Percentiles rank a stretch among this genome's conserved stretches.
Conservation (phyloP, 2,888 invertebrate species). For the Pocota personata region DNA sequence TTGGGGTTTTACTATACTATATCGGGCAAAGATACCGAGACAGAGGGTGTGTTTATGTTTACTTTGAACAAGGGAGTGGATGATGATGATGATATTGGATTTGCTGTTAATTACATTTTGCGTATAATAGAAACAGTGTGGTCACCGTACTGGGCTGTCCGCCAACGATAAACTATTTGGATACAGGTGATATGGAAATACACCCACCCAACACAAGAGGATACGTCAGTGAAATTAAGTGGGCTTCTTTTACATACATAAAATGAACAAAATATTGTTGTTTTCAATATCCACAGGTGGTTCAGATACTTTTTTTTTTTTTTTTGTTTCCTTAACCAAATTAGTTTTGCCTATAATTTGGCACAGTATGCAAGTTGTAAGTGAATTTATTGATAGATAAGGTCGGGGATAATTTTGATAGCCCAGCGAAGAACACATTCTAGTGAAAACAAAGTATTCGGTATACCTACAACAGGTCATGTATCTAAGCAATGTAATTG, state of each 20-base stretch:
- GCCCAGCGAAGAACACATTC: too few species aligned
- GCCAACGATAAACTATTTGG: background rate
- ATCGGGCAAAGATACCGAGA: background rate
- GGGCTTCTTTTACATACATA: background rate
- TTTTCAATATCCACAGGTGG: conserved; percentile 38
- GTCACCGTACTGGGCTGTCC: background rate
- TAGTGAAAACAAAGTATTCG: too few species aligned
- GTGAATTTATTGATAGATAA: background rate
- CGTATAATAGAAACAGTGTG: background rate
- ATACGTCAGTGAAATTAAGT: background rate
- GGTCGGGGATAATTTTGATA: background rate
- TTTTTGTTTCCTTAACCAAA: background rate
- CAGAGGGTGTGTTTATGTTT: conserved; percentile 20
- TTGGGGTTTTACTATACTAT: conserved; percentile 1
- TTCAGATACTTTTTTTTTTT: background rate
- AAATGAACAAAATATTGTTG: conserved; percentile 41
- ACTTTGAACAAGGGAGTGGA: conserved; percentile 34
- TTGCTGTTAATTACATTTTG: conserved; percentile 47
- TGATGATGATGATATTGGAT: conserved; percentile 23
- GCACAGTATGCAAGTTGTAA: conserved; percentile 11
- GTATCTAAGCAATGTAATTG: too few species aligned
- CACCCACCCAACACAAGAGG: background rate
- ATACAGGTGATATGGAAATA: background rate
- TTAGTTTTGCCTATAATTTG: conserved; percentile 5
- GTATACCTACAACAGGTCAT: too few species aligned